These are phyloP conservation scores for Amphipyra berbera DNA, from an alignment of 2,888 invertebrate species.

Conservation along the genomic window DNA sequence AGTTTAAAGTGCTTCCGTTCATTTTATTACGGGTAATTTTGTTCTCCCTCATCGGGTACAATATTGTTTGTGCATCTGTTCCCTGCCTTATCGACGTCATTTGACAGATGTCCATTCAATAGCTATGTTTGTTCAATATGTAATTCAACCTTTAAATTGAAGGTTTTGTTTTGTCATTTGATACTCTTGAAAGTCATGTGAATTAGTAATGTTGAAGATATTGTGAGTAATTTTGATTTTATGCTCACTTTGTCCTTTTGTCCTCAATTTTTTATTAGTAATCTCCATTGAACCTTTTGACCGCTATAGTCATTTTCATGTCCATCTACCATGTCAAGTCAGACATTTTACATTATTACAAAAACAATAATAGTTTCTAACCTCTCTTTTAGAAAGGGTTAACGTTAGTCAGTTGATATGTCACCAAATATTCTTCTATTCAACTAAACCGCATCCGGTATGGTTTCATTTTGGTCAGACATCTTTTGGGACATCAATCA, in stretches of 20 bases:
- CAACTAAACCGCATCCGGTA: conserved; percentile 39
- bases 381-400: conserved; percentile 8
- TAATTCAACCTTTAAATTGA: conserved; percentile 51
- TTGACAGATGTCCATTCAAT: conserved; percentile 62
- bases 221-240: not conserved
- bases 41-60: conserved; percentile 49
- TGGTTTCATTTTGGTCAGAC: conserved; percentile 15
- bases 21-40: conserved; percentile 50
- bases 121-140: conserved; percentile 43
- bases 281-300: not conserved
- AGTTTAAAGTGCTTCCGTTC: conserved; percentile 59
- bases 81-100: conserved; percentile 39
- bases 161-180: conserved; percentile 37
- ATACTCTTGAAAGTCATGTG: conserved; percentile 36
- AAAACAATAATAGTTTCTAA: not conserved
- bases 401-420: conserved; percentile 1
- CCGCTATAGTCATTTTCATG: too few species aligned
- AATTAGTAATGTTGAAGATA: not conserved
- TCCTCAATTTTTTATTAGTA: conserved; percentile 5
- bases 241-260: not conserved
- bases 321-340: too few species aligned
- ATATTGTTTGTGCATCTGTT: conserved; percentile 57
- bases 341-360: too few species aligned
- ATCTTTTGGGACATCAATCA: conserved; percentile 41
- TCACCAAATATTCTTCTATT: conserved; percentile 23